Base-by-base conservation (phyloP, 2,888 invertebrate genomes). In the Phytoseiulus persimilis region DNA sequence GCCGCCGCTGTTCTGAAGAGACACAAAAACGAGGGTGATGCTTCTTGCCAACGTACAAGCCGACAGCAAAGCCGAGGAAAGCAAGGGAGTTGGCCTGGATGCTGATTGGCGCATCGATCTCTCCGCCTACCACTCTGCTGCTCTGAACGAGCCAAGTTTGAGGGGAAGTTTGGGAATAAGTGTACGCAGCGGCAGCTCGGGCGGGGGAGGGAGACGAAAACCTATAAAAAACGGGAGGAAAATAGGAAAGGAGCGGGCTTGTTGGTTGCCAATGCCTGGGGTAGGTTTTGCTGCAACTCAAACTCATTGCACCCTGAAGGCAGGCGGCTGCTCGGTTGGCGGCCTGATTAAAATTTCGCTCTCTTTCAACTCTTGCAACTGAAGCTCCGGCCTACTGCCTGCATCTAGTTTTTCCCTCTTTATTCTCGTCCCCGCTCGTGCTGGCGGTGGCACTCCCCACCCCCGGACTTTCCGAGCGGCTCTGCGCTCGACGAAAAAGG, bases 101-200 rank as follows among this genome's bases (percentile, higher is more conserved):
- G 87, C 87, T 87, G 87, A 87, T 87, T 87, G 87, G 87, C 87
- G 87, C 87, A 87, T 87, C 87, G 87, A 87, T 87, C 87, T 87
- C 87, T 87, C 39, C 87, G 39, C 87, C 39, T 45, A 32, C 45
- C 33, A 28, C n/a, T 33, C 87, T 45, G 87, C 39, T 45, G 87
- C 33, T 32, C 65, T 65, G 65, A 65, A 65, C 2, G 65, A 65
- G 65, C 65, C 65, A 65, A 65, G 65, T 65, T 65, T 65, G 65
- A 65, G 65, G 65, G 65, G 65, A 65, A 65, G 65, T 65, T 65
- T 65, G 65, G 65, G 65, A 65, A 65, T 65, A 65, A 65, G 65
- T 65, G 65, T 65, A 65, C 11, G 65, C 65, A 39, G 39, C 39
- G 9, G 39, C 39, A 39, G 65, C n/a, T n/a, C n/a, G n/a, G n/a